Conservation (phyloP, 2,113 vertebrate genomes). For the Cranoglanis bouderius region DNA sequence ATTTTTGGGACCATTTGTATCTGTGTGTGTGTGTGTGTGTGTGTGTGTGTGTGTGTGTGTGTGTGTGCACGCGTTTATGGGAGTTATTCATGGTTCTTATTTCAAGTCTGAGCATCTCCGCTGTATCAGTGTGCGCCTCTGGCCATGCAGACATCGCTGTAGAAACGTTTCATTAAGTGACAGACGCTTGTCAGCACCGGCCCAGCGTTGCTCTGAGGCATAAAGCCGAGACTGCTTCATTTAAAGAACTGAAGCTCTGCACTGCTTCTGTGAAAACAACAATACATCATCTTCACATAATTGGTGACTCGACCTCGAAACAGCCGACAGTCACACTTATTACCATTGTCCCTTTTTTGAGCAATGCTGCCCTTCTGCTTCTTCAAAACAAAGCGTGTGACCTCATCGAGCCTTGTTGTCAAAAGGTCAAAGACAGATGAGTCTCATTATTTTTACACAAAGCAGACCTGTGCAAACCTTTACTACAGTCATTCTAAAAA, state of each 20-base stretch:
- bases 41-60: constrained; percentile 13
- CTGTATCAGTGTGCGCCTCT: constrained; percentile 38
- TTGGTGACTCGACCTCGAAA: constrained; percentile 13
- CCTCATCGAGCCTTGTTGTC: not conserved
- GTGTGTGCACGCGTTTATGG: not conserved
- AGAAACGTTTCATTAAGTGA: constrained; percentile 39
- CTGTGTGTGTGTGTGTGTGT: constrained; percentile 11
- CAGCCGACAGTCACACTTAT: not conserved
- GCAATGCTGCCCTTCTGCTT: constrained; percentile 11
- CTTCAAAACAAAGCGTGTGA: not conserved
- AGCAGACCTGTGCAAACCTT: not conserved
- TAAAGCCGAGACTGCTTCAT: constrained; percentile 26
- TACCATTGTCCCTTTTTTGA: not conserved
- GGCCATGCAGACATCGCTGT: constrained; percentile 15
- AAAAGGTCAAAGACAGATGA: constrained; percentile 31
- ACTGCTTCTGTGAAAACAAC: not conserved
- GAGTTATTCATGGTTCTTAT: constrained; percentile 35
- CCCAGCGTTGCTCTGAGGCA: constrained; percentile 9
- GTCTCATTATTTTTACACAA: constrained; percentile 20
- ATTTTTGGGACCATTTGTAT: constrained; percentile 41
- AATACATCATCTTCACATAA: constrained; percentile 15
- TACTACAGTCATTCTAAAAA: not conserved
- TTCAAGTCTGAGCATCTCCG: constrained; percentile 37
- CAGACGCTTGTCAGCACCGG: constrained; percentile 28
- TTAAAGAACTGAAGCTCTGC: constrained; percentile 19